A percentile compares a stretch with the other conserved stretches of the same genome.
Evolutionary conservation across 2,113 vertebrate genomes (phyloP).

Genomic region (Hemibagrus wyckioides): DNA sequence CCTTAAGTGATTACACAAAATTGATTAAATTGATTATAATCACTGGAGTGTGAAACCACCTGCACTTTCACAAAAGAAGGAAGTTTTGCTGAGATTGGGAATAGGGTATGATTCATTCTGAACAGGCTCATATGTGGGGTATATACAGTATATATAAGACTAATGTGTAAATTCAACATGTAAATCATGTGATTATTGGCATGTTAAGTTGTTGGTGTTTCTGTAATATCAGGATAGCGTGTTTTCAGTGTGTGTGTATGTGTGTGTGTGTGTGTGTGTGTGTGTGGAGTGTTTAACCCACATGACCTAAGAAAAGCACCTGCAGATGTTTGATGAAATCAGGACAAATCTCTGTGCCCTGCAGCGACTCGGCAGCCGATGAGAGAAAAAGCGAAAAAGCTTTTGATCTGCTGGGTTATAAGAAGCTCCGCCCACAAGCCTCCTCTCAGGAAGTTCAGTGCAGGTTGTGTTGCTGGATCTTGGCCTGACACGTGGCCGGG

Average conservation of each 20-base stretch:
- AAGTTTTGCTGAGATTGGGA: too few species aligned
- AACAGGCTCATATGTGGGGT: too few species aligned
- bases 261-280: slow-evolving; percentile 13
- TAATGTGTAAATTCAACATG: not conserved
- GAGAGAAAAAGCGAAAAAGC: not conserved
- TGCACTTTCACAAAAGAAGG: too few species aligned
- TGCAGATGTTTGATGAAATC: slow-evolving; percentile 12
- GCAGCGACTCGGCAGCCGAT: slow-evolving; percentile 9
- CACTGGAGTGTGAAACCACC: too few species aligned
- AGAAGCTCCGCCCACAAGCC: not conserved
- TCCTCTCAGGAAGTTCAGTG: not conserved
- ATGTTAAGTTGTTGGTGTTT: too few species aligned
- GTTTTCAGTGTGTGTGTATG: not conserved
- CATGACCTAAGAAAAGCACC: slow-evolving; percentile 14
- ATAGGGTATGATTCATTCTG: too few species aligned
- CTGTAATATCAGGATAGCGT: not conserved
- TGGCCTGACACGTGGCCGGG: not conserved
- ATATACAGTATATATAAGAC: not conserved
- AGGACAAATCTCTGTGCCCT: not conserved
- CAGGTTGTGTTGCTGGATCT: slow-evolving; percentile 1
- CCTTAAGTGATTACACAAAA: too few species aligned
- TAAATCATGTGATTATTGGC: not conserved
- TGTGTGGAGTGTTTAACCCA: not conserved
- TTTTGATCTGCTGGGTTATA: slow-evolving; percentile 16
- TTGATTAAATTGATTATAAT: too few species aligned